These are phyloP conservation scores for Aythya baeri DNA, from an alignment of 2,113 vertebrate genomes.

Conservation along the genomic window DNA sequence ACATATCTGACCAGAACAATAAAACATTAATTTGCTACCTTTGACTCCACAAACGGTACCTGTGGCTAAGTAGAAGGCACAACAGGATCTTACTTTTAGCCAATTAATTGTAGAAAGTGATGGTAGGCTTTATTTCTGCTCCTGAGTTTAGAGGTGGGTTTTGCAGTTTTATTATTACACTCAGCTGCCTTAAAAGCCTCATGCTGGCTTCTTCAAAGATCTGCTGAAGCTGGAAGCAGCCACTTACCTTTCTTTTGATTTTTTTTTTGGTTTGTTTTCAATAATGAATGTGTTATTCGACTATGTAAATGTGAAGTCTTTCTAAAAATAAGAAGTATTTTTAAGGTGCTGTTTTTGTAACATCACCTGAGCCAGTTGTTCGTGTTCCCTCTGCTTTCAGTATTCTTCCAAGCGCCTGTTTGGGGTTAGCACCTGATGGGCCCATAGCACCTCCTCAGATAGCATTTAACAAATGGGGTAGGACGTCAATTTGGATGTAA, in stretches of 20 bases:
- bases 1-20: not conserved
- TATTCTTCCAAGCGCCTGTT: not conserved
- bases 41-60: not conserved
- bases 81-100: accelerated
- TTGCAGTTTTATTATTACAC: not conserved
- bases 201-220: not conserved
- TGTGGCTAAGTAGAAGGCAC: not conserved
- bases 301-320: accelerated
- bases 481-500: not conserved
- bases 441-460: not conserved
- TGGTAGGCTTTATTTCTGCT: not conserved
- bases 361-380: accelerated
- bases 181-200: not conserved
- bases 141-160: not conserved
- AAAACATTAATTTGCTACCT: not conserved
- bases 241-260: not conserved
- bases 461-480: no score
- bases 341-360: not conserved
- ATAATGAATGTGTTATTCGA: accelerated
- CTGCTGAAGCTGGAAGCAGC: not conserved
- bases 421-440: not conserved
- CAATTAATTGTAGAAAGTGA: not conserved
- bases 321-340: not conserved
- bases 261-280: not conserved
- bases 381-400: not conserved